Conservation (phyloP, 2,888 invertebrate genomes). For the Leptopterna dolabrata region DNA sequence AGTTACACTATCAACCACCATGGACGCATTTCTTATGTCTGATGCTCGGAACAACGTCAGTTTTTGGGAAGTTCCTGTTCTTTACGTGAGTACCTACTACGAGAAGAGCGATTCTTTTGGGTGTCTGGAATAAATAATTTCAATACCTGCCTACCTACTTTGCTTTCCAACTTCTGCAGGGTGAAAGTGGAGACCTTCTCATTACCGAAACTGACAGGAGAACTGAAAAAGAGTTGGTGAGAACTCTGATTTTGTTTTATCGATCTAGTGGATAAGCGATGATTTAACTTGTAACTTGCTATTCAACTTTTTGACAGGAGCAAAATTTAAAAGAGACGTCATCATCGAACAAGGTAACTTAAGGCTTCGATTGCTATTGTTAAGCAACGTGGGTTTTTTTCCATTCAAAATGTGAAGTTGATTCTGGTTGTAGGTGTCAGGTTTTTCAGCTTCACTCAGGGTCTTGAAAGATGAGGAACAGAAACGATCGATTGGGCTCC, state of each 20-base stretch:
- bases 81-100: slow-evolving; percentile 1
- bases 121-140: no score
- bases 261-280: not conserved
- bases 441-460: not conserved
- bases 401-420: not conserved
- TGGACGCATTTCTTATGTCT: slow-evolving; percentile 1
- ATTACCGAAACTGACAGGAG: not conserved
- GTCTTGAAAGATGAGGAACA: not conserved
- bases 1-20: not conserved
- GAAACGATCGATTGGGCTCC: slow-evolving; percentile 5
- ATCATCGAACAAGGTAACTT: not conserved
- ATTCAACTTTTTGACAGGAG: not conserved
- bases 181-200: slow-evolving; percentile 1
- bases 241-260: not conserved
- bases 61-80: slow-evolving; percentile 21
- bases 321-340: not conserved
- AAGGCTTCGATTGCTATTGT: not conserved
- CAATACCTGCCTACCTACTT: no score
- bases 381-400: not conserved
- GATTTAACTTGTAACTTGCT: not conserved
- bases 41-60: not conserved
- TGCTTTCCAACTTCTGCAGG: not conserved
- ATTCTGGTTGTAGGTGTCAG: not conserved
- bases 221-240: not conserved
- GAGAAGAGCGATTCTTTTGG: no score